These are phyloP conservation scores for Sialia sialis DNA, from an alignment of 2,113 vertebrate genomes.

Conservation along the genomic window DNA sequence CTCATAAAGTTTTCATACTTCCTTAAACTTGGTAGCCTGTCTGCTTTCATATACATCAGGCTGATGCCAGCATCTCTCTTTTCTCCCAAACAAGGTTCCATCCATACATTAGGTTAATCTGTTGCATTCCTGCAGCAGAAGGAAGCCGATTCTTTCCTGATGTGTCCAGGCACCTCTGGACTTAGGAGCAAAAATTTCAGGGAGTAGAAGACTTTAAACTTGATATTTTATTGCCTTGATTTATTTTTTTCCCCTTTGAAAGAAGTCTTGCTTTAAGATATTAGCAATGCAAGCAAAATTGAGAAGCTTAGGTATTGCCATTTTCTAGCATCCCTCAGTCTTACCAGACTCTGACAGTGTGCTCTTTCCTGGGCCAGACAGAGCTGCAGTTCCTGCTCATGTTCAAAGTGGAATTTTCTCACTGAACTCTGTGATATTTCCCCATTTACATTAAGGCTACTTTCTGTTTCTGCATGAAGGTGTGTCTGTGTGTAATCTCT, in stretches of 20 bases:
- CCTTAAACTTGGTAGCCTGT: conserved; percentile 16
- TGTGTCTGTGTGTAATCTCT: background rate
- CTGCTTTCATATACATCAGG: background rate
- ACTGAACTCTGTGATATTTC: background rate
- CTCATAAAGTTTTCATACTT: background rate
- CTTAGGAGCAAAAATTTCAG: background rate
- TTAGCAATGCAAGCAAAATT: background rate
- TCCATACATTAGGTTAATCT: background rate
- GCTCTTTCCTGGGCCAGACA: background rate
- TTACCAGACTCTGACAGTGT: background rate
- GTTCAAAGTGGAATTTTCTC: background rate
- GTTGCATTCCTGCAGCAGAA: background rate
- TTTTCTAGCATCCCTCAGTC: background rate
- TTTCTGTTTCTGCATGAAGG: background rate
- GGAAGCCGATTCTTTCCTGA: background rate
- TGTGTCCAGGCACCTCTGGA: background rate
- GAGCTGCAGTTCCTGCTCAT: background rate
- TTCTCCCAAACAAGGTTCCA: background rate
- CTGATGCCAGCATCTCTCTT: background rate
- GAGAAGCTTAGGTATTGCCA: background rate
- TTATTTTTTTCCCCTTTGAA: background rate
- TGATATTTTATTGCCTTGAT: background rate
- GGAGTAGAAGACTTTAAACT: background rate
- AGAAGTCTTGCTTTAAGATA: background rate
- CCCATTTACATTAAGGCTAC: background rate